Evolutionary conservation across 2,888 invertebrate genomes (phyloP).

Genomic region (Cactoblastis cactorum): DNA sequence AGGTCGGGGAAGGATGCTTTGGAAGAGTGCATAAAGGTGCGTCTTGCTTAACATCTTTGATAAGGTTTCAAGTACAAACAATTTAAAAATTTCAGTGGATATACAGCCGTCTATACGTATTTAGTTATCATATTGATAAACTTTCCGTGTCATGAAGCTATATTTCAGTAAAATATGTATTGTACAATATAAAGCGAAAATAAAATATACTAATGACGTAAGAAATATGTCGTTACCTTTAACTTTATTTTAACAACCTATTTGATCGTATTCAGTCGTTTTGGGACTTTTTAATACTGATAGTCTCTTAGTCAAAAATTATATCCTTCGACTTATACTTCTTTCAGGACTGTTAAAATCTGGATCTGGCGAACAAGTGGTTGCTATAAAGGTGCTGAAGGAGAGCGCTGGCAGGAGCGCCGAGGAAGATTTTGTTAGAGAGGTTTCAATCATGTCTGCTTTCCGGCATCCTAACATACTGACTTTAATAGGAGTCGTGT

Average conservation of each 20-base stretch:
- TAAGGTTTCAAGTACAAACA: too few relatives aligned
- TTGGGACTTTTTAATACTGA: too few relatives aligned
- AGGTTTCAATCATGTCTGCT: slow-evolving; percentile 91
- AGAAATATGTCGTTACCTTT: too few relatives aligned
- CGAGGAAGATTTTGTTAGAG: slow-evolving; percentile 88
- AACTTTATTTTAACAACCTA: not conserved
- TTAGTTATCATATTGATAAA: too few relatives aligned
- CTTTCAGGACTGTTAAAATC: slow-evolving; percentile 37
- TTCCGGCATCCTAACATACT: slow-evolving; percentile 89
- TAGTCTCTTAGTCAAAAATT: not conserved
- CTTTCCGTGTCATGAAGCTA: too few relatives aligned
- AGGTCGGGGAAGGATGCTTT: slow-evolving; percentile 93
- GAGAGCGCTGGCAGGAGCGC: slow-evolving; percentile 87
- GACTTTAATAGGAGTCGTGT: slow-evolving; percentile 87
- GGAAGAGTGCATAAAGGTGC: slow-evolving; percentile 93
- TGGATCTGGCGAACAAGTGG: slow-evolving; percentile 45
- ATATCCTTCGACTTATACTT: slow-evolving; percentile 12
- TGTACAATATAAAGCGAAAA: too few relatives aligned
- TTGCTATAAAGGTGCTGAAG: slow-evolving; percentile 90
- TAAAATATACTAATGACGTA: too few relatives aligned
- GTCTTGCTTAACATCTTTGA: slow-evolving; percentile 10
- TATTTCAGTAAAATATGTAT: too few relatives aligned
- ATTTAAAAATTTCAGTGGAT: too few relatives aligned
- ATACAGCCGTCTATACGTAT: too few relatives aligned
- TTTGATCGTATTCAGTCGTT: too few relatives aligned